Percentiles rank a stretch among this genome's conserved stretches.
Evolutionary conservation across 92 coral and sea anemone species (phyloP).

Genomic region (Palythoa caribaeorum): DNA sequence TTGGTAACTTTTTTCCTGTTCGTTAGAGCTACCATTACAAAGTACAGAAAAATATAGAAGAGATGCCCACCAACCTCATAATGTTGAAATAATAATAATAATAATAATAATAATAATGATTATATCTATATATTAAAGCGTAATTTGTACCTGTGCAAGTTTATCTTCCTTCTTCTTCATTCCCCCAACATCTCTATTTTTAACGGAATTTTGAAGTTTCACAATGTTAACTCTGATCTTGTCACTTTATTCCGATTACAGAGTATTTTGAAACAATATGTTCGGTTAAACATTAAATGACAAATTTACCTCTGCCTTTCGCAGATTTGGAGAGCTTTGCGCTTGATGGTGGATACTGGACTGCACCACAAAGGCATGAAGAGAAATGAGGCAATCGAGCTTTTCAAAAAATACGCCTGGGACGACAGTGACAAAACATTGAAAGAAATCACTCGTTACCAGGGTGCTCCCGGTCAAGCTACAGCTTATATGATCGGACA

Average conservation of each 20-base stretch:
- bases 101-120: too few relatives aligned
- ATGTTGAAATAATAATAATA: too few relatives aligned
- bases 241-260: background rate
- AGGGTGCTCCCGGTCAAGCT: conserved; percentile 90
- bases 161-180: background rate
- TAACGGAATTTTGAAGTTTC: background rate
- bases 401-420: conserved; percentile 66
- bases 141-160: too few relatives aligned
- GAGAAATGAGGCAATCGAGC: conserved; percentile 47
- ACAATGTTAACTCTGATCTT: background rate
- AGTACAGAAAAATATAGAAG: too few relatives aligned
- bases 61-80: too few relatives aligned
- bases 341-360: conserved; percentile 62
- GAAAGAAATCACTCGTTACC: conserved; percentile 89
- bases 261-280: background rate
- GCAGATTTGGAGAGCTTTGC: conserved; percentile 64
- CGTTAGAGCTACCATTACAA: too few relatives aligned
- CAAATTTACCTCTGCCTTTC: background rate
- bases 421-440: conserved; percentile 54
- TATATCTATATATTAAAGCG: too few relatives aligned
- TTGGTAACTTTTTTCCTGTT: too few relatives aligned
- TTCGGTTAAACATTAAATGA: background rate
- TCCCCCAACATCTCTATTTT: background rate
- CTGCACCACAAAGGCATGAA: conserved; percentile 59
- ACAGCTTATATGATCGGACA: conserved; percentile 88